Base-by-base conservation (phyloP, 2,797 vertebrate species). In the Lutjanus argentimaculatus region DNA sequence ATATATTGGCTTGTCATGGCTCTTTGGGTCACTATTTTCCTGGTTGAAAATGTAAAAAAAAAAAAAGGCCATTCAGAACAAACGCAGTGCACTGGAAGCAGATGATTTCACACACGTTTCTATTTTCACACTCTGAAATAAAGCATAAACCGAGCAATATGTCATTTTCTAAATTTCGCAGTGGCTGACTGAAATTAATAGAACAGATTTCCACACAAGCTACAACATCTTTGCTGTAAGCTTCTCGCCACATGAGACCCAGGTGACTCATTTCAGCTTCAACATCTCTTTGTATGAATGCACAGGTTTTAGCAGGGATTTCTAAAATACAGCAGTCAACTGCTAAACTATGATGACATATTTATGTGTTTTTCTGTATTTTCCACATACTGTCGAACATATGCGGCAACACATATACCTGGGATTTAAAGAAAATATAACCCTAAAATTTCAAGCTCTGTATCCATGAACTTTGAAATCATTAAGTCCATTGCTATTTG, bases 391-490 rank as follows among this genome's bases (percentile, higher is more conserved):
- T 12, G 12, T 62, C 8, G 36, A 25, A 53, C 36, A 36, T 15
- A 21, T 15, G 15, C 3, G 2, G 8, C 14, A 72, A 48, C 10
- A 22, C 14, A 52, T 43, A 51, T 2, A 17, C 25, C 19, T 46
- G 8, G 16, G 46, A 57, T 36, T 30, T 17, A 7, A 43, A 42
- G 45, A 36, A 49, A 21, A n/a, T 8, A 49, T 14, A 62, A 57
- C 2, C 15, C 22, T 56, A 36, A 72, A 61, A 66, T 16, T 45
- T 59, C 30, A n/a, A 51, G 13, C 43, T 49, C 9, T 49, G 30
- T n/a, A 58, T 65, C 3, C 7, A 49, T 67, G 25, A 70, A 11
- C 25, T 8, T 49, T 66, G 51, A 66, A 53, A 69, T 68, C 36
- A 76, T 6, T 4, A 66, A 59, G 49, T 36, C 13, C 40, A 61